Evolutionary conservation across 1,140 invertebrate genomes (phyloP).

Genomic region (Chymomyza costata): DNA sequence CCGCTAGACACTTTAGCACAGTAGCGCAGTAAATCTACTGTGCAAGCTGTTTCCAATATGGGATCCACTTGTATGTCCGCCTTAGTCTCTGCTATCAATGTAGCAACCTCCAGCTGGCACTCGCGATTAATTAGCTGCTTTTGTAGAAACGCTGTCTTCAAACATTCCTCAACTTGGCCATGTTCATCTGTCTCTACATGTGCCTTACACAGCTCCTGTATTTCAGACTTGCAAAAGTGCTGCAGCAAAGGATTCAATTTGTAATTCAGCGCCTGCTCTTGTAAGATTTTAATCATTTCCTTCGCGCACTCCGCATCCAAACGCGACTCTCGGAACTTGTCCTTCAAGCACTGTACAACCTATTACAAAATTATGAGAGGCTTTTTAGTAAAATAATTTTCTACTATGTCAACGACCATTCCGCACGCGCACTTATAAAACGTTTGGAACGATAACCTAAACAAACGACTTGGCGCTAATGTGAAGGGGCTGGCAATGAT

Average conservation of each 20-base stretch:
- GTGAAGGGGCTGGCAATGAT: background rate
- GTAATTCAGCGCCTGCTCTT: constrained; percentile 91
- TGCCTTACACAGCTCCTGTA: constrained; percentile 79
- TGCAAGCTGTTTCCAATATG: constrained; percentile 85
- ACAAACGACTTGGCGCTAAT: background rate
- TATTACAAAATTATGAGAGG: constrained; percentile 13
- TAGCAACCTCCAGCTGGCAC: constrained; percentile 87
- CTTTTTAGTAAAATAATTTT: background rate
- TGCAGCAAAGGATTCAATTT: constrained; percentile 89
- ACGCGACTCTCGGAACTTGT: constrained; percentile 85
- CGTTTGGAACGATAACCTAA: background rate
- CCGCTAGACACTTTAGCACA: constrained; percentile 90
- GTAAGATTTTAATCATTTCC: constrained; percentile 87
- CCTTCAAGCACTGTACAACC: constrained; percentile 84
- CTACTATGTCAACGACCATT: background rate
- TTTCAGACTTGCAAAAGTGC: constrained; percentile 84
- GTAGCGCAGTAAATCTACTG: constrained; percentile 87
- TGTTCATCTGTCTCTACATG: constrained; percentile 77
- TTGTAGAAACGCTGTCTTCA: constrained; percentile 86
- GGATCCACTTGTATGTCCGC: constrained; percentile 91
- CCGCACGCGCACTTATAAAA: too few relatives aligned
- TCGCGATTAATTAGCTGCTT: constrained; percentile 84
- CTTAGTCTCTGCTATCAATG: constrained; percentile 86
- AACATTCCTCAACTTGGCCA: constrained; percentile 87
- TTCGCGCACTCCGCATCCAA: constrained; percentile 85